A percentile compares a stretch with the other conserved stretches of the same genome.
phyloP scores from a whole-genome alignment of 2,888 invertebrate species.

The Abrostola tripartita region DNA sequence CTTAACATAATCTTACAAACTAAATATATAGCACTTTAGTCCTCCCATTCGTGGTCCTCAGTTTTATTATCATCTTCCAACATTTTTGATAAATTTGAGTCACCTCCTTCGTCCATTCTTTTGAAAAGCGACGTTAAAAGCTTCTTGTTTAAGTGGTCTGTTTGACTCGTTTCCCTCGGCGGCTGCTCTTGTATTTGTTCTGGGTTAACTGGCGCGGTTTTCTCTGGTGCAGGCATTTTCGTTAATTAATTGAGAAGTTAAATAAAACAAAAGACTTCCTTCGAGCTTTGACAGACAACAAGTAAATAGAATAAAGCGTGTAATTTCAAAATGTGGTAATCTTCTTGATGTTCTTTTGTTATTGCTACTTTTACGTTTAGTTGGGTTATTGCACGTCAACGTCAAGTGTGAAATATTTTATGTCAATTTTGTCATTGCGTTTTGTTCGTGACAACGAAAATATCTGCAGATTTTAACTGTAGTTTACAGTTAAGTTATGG shows the following conservation, averaged over 20 bases:
- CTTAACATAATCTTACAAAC: slow-evolving; percentile 43
- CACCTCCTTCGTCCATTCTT: slow-evolving; percentile 86
- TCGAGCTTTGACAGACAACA: slow-evolving; percentile 10
- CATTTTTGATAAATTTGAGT: slow-evolving; percentile 73
- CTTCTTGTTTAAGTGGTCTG: slow-evolving; percentile 91
- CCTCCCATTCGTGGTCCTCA: slow-evolving; percentile 80
- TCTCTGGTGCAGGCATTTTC: slow-evolving; percentile 79
- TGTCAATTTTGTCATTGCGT: slow-evolving; percentile 21
- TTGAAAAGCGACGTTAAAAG: slow-evolving; percentile 89
- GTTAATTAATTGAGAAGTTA: slow-evolving; percentile 20
- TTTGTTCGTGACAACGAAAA: slow-evolving; percentile 24
- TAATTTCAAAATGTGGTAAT: slow-evolving; percentile 15
- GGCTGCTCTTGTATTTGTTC: slow-evolving; percentile 70
- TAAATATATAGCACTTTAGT: slow-evolving; percentile 52
- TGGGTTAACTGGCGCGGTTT: slow-evolving; percentile 61
- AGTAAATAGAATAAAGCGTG: background rate
- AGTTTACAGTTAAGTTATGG: too few relatives aligned
- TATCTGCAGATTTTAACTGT: background rate
- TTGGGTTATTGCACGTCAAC: slow-evolving; percentile 29
- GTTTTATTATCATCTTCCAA: slow-evolving; percentile 73
- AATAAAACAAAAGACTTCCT: slow-evolving; percentile 27
- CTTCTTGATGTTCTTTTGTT: background rate
- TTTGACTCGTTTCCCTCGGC: slow-evolving; percentile 87
- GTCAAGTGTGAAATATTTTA: background rate
- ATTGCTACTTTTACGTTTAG: slow-evolving; percentile 34